Evolutionary conservation across 1,140 invertebrate genomes (phyloP), one percentile per base, ranked within the genome.

Genomic region (Spodoptera litura): DNA sequence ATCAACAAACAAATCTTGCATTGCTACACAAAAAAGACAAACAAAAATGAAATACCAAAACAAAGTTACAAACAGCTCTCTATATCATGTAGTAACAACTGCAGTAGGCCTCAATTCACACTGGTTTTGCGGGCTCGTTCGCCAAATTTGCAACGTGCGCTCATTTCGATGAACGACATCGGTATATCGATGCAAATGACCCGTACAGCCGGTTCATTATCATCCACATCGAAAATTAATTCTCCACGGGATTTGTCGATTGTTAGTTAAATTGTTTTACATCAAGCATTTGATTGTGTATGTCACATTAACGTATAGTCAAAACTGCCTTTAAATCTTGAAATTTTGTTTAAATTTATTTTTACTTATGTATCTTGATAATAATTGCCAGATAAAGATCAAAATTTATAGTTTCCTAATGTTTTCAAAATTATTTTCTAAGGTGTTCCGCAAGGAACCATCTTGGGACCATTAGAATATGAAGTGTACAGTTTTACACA

Each of bases 151-250:
- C 83, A 82, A 80, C 80, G 59, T 51, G 78, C 84, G 81, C 81
- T 85, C 85, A 87, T 89, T 89, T 86, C 77, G 59, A 62, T 79
- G 81, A 83, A 83, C 74, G 83, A 77, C 82, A 83, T 81, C 83
- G 82, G 84, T 88, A 91, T 86, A 88, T 89, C 85, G 86, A 86
- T 81, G 83, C 84, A 89, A 87, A 89, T 90, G 87, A 87, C 82
- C 85, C 80, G 81, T 84, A 87, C 81, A 56, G 59, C 51, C 55
- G 78, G 82, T 87, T 91, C 88, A 90, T 91, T 91, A 91, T 86
- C 82, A 84, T 81, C 81, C 78, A 81, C 81, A 87, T 88, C 81
- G 83, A 86, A 90, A 87, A 89, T 90, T 88, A 88, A 91, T 89
- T 90, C 88, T 83, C 87, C 55, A n/a, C 80, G 83, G 84, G 82